Base-by-base conservation (phyloP, 2,113 vertebrate genomes). In the Grus americana region DNA sequence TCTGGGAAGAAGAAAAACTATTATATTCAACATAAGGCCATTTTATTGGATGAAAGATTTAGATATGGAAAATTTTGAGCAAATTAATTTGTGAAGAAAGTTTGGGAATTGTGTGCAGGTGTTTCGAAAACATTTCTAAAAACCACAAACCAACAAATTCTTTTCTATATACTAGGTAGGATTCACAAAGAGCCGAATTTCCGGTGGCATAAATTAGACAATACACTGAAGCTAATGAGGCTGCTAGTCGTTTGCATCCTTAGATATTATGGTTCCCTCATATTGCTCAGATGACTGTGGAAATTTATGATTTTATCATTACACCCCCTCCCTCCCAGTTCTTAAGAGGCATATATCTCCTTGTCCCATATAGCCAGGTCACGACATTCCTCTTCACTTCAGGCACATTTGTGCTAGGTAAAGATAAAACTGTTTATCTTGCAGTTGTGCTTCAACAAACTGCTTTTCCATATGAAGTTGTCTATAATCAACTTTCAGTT, bases 71-170 rank as follows among this genome's bases (percentile, higher is more conserved):
- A 96, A 88, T 79, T 93, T 95, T 40, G 91, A 86, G 62, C 23
- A 74, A 86, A 96, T 79, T 80, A 84, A 92, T 95, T 95, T 95
- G 80, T 65, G 91, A 92, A 88, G 87, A 70, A 94, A 96, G 49
- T 88, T 88, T 74, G 58, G 58, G 79, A 97, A 38, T 61, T 79
- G 34, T 65, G 11, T 15, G n/a, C 34, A 95, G 80, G 46, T 86
- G 36, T 79, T 93, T 88, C 74, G 70, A 88, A 88, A 38, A 0
- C 0, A 4, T 49, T 92, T 49, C 79, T 75, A 73, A 73, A 19
- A 5, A 14, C 52, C 3, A 9, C 26, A 52, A 52, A 52, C 40
- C 44, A 15, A 44, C 15, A 29, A 14, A 9, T 79, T 90, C 19
- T 93, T 94, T 97, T 90, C 80, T 52, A 63, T 95, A 79, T 71